Conservation (phyloP, 2,113 vertebrate genomes). For the Coptodon bakossiorum region DNA sequence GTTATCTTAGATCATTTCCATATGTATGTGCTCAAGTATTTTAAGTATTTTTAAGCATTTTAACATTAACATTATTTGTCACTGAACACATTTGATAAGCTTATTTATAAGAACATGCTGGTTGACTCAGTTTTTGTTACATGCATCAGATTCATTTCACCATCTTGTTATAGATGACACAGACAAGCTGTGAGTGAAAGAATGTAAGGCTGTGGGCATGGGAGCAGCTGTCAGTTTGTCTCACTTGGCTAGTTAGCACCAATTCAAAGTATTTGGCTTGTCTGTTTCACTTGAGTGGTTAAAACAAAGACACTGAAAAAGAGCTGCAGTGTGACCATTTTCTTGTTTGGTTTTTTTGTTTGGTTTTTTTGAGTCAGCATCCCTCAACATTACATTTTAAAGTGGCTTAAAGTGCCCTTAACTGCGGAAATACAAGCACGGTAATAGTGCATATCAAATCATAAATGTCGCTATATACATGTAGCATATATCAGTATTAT, state of each 20-base stretch:
- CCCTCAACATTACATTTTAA: not conserved
- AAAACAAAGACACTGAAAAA: conserved; percentile 19
- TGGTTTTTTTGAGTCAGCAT: not conserved
- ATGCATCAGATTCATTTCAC: conserved; percentile 24
- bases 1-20: not conserved
- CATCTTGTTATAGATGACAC: conserved; percentile 41
- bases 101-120: not conserved
- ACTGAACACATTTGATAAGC: not conserved
- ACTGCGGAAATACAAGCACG: not conserved
- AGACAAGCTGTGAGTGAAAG: conserved; percentile 39
- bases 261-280: conserved; percentile 42
- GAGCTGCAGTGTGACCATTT: not conserved
- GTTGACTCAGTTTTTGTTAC: not conserved
- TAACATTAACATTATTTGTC: not conserved
- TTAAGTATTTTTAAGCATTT: not conserved
- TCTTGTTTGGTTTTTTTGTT: not conserved
- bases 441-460: not conserved
- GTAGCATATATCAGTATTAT: not conserved
- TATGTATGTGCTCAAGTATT: not conserved
- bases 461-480: not conserved
- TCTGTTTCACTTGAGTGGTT: conserved; percentile 35
- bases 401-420: not conserved
- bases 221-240: conserved; percentile 57
- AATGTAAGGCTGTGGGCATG: conserved; percentile 38
- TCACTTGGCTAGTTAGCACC: conserved; percentile 53